Base-by-base conservation (phyloP, 2,797 vertebrate species). In the Falco novaeseelandiae region DNA sequence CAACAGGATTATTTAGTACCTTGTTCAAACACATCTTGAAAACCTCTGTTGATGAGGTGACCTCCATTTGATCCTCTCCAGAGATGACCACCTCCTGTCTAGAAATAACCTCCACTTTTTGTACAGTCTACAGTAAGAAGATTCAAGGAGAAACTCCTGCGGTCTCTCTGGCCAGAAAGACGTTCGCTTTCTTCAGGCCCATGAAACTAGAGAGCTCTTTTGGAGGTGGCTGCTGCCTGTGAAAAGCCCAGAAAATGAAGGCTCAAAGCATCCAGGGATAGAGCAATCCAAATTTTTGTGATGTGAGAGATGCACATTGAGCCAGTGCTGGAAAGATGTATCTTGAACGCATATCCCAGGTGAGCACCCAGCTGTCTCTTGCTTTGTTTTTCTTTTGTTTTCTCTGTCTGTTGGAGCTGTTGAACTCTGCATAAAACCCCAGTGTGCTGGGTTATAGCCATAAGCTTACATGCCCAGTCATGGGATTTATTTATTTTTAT, bases 221-320 rank as follows among this genome's bases (percentile, higher is more conserved):
- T 0, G 4, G 27, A 42, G 19, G 8, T 55, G 25, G 0, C 26
- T 54, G 79, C 52, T 57, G 12, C 1, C 36, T 18, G 3, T 2
- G 1, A 44, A 69, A 74, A 72, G 19, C 5, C 10, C 51, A 66
- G 59, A 69, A 85, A 83, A 55, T 12, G 3, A 34, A 83, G 8
- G 4, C 1, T 62, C 14, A 59, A 36, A 67, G 34, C 16, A 63
- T 15, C 22, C 21, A 2, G 19, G 8, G 10, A 34, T 38, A 65
- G 5, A 40, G 13, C 15, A 85, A 63, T 38, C 22, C 72, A 25
- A 38, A 55, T 36, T 36, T 36, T 36, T 36, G 13, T 5, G 27
- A 27, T 32, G 5, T 40, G 36, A 67, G n/a, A 73, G 16, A 22
- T 10, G 12, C 36, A 70, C 34, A 14, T 4, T 4, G 6, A 69